Evolutionary conservation across 1,140 invertebrate genomes (phyloP).

Genomic region (Monochamus saltuarius): DNA sequence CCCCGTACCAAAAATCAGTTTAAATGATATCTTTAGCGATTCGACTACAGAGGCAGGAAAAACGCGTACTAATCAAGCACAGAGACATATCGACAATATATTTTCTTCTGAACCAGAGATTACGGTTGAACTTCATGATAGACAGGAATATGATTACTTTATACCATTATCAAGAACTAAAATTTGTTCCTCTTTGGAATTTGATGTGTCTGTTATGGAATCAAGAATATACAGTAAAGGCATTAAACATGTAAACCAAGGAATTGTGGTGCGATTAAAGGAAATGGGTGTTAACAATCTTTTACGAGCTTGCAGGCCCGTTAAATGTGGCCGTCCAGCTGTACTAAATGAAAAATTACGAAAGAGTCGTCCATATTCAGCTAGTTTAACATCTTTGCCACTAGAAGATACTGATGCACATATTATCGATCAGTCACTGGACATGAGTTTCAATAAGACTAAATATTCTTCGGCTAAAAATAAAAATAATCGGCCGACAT

Average conservation of each 20-base stretch:
- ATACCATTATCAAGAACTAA: conserved; percentile 32
- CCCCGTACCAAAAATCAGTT: neutral
- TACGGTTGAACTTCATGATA: neutral
- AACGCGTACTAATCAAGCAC: neutral
- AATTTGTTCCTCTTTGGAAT: conserved; percentile 38
- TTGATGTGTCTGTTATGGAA: conserved; percentile 31
- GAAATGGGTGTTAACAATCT: conserved; percentile 37
- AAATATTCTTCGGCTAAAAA: conserved; percentile 30
- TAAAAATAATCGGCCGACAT: conserved; percentile 3
- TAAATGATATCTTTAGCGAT: conserved; percentile 30
- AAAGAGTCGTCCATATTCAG: conserved; percentile 35
- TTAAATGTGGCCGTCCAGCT: conserved; percentile 42
- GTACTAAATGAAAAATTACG: conserved; percentile 38
- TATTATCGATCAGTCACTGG: conserved; percentile 34
- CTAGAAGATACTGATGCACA: conserved; percentile 33
- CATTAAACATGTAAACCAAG: conserved; percentile 30
- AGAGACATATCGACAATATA: neutral
- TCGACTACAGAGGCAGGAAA: neutral
- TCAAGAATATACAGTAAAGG: conserved; percentile 22
- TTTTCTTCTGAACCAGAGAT: neutral
- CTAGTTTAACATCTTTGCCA: conserved; percentile 40
- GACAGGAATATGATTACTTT: conserved; percentile 1
- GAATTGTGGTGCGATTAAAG: conserved; percentile 31
- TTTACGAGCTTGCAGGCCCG: conserved; percentile 35
- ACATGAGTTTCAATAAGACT: conserved; percentile 35